Evolutionary conservation across 2,888 invertebrate species (phyloP), one percentile per base, ranked within the genome.

Genomic region (Phaedon cochleariae): DNA sequence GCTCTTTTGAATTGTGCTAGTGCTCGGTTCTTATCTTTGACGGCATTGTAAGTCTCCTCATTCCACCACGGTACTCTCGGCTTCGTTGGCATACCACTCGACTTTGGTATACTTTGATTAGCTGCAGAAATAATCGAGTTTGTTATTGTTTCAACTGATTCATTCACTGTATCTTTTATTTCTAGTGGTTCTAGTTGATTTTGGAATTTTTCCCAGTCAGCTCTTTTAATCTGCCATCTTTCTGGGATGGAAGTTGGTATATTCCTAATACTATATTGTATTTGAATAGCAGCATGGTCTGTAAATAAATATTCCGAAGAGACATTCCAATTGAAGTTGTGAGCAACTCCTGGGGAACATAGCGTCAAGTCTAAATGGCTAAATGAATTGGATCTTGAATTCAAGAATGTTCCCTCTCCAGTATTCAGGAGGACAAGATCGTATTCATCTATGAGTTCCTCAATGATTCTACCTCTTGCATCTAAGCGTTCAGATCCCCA

Each of bases 41-140:
- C 31, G n/a, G 48, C 62, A 15, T 55, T 20, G 45, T 53, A 5
- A 10, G 22, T n/a, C 10, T 53, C 31, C 10, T 20, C 46, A 10
- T 53, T 61, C 61, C 53, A 62, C 62, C 62, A 62, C 7, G 62
- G 62, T 34, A 62, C 37, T 17, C 6, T 20, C 20, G 17, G 26
- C 20, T 49, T 59, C 48, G 21, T 26, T 26, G 20, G 4, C 10
- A 17, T 5, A 3, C 49, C 34, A 17, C 48, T 49, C 9, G 34
- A 26, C 20, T 51, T 48, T 49, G 59, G 59, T 10, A 59, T 49
- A 34, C 22, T 54, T 15, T 17, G 52, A 21, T 52, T 52, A 22
- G 52, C 52, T 10, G 52, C 52, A 48, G 48, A 48, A 15, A 52
- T 52, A 12, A 52, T 52, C 9, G 41, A 6, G 17, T 10, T 41